Percentiles rank a stretch among this genome's conserved stretches.
Evolutionary conservation across 2,113 vertebrate genomes (phyloP).

Genomic region (Bubo scandiacus): DNA sequence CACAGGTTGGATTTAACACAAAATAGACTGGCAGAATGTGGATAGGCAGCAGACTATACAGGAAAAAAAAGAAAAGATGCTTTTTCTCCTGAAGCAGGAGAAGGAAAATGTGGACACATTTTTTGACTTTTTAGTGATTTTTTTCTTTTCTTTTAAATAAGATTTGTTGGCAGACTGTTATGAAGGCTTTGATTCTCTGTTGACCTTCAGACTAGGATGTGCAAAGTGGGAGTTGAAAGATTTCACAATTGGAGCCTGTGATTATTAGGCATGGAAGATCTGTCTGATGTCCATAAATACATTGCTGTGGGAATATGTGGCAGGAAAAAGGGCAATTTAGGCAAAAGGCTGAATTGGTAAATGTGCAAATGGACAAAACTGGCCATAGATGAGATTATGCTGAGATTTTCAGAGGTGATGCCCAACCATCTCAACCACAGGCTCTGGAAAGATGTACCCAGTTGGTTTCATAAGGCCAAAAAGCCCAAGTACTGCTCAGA

Average conservation of each 20-base stretch:
- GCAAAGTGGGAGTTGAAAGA: not conserved
- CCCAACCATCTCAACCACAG: not conserved
- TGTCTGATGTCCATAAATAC: not conserved
- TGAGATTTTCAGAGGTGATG: not conserved
- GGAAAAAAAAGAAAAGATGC: not conserved
- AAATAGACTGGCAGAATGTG: not conserved
- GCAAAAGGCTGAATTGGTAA: not conserved
- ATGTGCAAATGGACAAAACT: not conserved
- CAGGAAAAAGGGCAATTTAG: not conserved
- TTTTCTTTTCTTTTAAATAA: not conserved
- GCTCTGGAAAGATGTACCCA: not conserved
- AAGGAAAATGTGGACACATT: not conserved
- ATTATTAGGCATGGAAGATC: not conserved
- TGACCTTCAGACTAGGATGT: not conserved
- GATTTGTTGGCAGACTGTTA: accelerated
- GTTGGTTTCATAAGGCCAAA: not conserved
- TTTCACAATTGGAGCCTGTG: not conserved
- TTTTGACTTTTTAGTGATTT: not conserved
- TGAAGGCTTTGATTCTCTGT: not conserved
- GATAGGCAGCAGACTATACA: not conserved
- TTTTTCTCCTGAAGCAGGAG: not conserved
- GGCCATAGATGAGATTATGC: no score
- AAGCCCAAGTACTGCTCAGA: not conserved
- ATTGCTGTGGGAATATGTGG: not conserved
- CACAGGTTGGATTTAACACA: not conserved